These are phyloP conservation scores for Pammene aurita DNA, from an alignment of 2,888 invertebrate genomes.

Conservation along the genomic window DNA sequence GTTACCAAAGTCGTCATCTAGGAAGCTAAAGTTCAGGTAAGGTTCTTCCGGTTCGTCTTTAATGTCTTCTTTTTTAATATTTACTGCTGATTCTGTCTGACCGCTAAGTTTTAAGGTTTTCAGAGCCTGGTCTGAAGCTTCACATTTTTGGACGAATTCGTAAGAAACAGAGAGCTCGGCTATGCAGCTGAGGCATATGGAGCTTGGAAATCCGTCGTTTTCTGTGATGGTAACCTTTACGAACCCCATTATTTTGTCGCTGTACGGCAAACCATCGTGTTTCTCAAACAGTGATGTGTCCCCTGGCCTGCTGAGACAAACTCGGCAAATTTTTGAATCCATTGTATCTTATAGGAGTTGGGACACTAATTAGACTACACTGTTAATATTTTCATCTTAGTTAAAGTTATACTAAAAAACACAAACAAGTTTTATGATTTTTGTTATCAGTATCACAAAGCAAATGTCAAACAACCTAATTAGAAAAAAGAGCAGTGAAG, in stretches of 20 bases:
- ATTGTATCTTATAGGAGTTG: conserved; percentile 42
- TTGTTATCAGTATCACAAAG: background rate
- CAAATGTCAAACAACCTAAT: conserved; percentile 16
- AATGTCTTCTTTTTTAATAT: conserved; percentile 51
- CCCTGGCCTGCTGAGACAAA: conserved; percentile 67
- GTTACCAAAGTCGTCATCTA: conserved; percentile 41
- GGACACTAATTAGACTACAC: background rate
- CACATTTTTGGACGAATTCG: conserved; percentile 68
- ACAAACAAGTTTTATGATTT: conserved; percentile 11
- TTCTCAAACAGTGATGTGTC: conserved; percentile 63
- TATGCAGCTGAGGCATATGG: conserved; percentile 65
- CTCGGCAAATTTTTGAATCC: conserved; percentile 62
- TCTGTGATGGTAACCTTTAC: conserved; percentile 62
- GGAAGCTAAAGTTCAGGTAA: conserved; percentile 41
- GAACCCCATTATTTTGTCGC: conserved; percentile 66
- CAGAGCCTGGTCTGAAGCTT: conserved; percentile 65
- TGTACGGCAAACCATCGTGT: conserved; percentile 61
- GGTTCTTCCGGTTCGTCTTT: conserved; percentile 46
- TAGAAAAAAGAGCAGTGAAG: background rate
- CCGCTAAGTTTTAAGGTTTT: conserved; percentile 52
- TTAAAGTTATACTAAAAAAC: background rate
- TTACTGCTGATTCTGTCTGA: conserved; percentile 50
- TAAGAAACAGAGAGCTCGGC: conserved; percentile 62
- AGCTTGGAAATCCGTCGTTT: conserved; percentile 68
- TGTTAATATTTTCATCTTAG: background rate